Conservation (phyloP, 2,797 vertebrate genomes). For the Morus bassanus region DNA sequence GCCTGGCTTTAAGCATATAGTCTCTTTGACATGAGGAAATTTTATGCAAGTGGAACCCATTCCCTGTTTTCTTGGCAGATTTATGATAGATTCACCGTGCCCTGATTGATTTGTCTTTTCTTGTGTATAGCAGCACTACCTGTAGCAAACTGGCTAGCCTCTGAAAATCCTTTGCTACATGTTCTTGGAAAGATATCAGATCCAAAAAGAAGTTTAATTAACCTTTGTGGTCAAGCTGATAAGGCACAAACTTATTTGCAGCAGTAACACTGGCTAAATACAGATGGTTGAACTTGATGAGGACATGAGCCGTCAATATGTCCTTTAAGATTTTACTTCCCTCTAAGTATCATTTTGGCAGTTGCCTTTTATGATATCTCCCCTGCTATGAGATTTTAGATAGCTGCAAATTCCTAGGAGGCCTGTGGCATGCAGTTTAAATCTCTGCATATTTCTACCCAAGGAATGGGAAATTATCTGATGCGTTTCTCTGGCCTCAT, state of each 20-base stretch:
- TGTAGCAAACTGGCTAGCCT: background rate
- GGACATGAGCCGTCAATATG: background rate
- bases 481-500: background rate
- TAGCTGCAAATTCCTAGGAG: background rate
- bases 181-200: slow-evolving; percentile 28
- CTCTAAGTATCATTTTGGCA: background rate
- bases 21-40: background rate
- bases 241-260: slow-evolving; percentile 43
- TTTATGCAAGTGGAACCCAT: background rate
- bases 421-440: background rate
- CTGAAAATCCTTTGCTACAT: slow-evolving; percentile 10
- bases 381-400: background rate
- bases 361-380: background rate
- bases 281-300: slow-evolving; percentile 5
- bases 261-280: background rate
- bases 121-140: background rate
- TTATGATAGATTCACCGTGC: background rate
- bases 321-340: slow-evolving; percentile 5
- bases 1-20: background rate
- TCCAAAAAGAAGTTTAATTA: slow-evolving; percentile 32
- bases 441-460: background rate
- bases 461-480: background rate
- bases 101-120: background rate
- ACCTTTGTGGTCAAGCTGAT: background rate
- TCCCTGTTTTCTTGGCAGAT: background rate